These are phyloP conservation scores for Anguilla anguilla DNA, from an alignment of 2,797 vertebrate species.

Conservation along the genomic window DNA sequence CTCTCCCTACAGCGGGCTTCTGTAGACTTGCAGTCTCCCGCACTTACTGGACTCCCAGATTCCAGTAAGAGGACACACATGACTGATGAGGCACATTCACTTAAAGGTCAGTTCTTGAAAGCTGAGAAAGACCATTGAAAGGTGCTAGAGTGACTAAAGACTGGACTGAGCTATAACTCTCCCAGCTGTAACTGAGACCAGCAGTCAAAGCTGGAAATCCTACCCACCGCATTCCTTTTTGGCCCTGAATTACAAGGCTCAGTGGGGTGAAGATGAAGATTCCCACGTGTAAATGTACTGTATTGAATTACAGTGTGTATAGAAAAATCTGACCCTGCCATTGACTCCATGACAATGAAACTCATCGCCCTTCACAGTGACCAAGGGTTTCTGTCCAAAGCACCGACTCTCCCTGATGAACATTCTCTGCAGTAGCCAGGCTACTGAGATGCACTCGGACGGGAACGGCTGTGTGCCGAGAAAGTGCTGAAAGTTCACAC, in stretches of 20 bases:
- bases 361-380: not conserved
- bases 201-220: not conserved
- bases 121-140: not conserved
- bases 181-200: not conserved
- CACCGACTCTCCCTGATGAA: not conserved
- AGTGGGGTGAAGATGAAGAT: not conserved
- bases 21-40: not conserved
- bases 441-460: not conserved
- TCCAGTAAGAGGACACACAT: not conserved
- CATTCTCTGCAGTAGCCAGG: not conserved
- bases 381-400: not conserved
- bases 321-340: not conserved
- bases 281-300: not conserved
- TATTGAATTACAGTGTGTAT: not conserved
- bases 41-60: not conserved
- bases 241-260: not conserved
- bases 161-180: not conserved
- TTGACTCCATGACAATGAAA: not conserved
- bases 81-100: not conserved
- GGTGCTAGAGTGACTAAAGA: conserved; percentile 7
- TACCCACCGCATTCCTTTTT: not conserved
- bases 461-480: not conserved
- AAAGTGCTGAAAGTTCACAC: not conserved
- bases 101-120: not conserved
- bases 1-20: not conserved